A percentile compares a stretch with the other conserved stretches of the same genome.
These are phyloP conservation scores for Tipula unca DNA, from an alignment of 2,888 invertebrate genomes.

Conservation along the genomic window DNA sequence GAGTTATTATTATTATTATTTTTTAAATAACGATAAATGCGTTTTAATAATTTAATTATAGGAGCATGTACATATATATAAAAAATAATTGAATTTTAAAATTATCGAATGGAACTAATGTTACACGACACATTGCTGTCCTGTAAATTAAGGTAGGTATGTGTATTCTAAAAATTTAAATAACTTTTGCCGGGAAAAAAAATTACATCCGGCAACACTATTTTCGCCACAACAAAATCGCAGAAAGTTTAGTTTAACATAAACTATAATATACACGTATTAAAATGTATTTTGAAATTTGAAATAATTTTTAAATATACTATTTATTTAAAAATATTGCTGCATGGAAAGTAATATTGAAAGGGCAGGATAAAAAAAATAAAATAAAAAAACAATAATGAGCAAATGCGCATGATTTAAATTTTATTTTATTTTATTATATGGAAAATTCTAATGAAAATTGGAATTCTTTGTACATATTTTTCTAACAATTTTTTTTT, in stretches of 20 bases:
- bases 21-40: not conserved
- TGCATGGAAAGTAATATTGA: not conserved
- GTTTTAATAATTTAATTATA: not conserved
- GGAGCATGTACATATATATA: not conserved
- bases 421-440: not conserved
- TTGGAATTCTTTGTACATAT: slow-evolving; percentile 1
- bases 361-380: not conserved
- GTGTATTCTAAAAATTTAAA: not conserved
- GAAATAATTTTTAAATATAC: not conserved
- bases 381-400: not conserved
- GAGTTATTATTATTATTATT: not conserved
- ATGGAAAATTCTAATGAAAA: not conserved
- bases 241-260: not conserved
- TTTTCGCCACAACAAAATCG: not conserved
- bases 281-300: not conserved
- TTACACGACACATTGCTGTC: not conserved
- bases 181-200: not conserved
- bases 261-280: not conserved
- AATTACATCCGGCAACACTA: not conserved
- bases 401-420: not conserved
- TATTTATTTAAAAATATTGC: not conserved
- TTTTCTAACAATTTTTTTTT: not conserved
- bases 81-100: not conserved
- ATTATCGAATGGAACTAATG: not conserved
- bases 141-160: not conserved